Percentiles rank a stretch among this genome's conserved stretches.
These are phyloP conservation scores for Spodoptera exigua DNA, from an alignment of 2,888 invertebrate genomes.

Conservation along the genomic window DNA sequence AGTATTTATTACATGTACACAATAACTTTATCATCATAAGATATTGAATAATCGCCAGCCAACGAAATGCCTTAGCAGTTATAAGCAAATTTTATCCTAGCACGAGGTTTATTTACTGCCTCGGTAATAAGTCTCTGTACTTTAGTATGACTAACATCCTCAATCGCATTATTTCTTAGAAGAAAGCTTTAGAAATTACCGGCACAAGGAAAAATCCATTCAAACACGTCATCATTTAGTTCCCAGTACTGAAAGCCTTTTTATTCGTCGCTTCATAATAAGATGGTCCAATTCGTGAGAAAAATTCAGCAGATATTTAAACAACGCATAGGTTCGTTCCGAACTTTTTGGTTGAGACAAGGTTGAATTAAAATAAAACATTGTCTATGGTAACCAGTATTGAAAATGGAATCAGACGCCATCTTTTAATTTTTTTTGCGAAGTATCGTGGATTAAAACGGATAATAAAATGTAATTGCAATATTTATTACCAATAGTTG, in stretches of 20 bases:
- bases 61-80: neutral
- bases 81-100: neutral
- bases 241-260: slow-evolving; percentile 55
- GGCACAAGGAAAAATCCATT: slow-evolving; percentile 59
- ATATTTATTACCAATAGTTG: slow-evolving; percentile 57
- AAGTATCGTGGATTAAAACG: slow-evolving; percentile 44
- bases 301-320: slow-evolving; percentile 49
- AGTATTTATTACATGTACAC: no score
- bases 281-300: slow-evolving; percentile 53
- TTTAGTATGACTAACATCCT: slow-evolving; percentile 37
- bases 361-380: slow-evolving; percentile 17
- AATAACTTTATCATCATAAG: no score
- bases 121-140: slow-evolving; percentile 19
- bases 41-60: neutral
- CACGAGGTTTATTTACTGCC: neutral
- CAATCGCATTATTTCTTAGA: slow-evolving; percentile 55
- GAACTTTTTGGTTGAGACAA: slow-evolving; percentile 30
- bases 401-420: slow-evolving; percentile 43
- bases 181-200: slow-evolving; percentile 59
- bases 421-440: slow-evolving; percentile 46
- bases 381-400: slow-evolving; percentile 23
- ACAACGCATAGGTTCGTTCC: slow-evolving; percentile 36
- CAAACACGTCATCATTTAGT: slow-evolving; percentile 51
- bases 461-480: slow-evolving; percentile 60
- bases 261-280: slow-evolving; percentile 52